Evolutionary conservation across 92 coral and sea anemone genomes (phyloP), one percentile per base, ranked within the genome.

Genomic region (Scolanthus callimorphus): DNA sequence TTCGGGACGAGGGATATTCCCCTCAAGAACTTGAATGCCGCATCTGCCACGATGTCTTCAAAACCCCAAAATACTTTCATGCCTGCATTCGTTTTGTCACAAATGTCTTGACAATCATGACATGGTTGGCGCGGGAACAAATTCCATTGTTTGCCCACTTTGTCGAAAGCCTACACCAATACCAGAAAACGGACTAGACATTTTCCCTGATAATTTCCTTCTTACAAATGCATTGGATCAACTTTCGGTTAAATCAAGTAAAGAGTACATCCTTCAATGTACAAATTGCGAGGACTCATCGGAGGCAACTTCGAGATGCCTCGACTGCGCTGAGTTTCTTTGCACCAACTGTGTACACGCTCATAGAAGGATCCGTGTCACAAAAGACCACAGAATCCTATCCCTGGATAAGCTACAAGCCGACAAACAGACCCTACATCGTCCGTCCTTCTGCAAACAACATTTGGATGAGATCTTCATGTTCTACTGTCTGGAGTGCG

Each of bases 251-350:
- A 87, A 87, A 41, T 67, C 95, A 59, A 87, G 95, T 63, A 87
- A 87, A 43, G 95, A 87, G 51, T 87, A 87, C 39, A 80, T 79
- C 19, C 85, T 87, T 28, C 90, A 87, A 20, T 87, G 95, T 22
- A 87, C 95, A 41, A 87, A 87, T 68, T 87, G 95, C 62, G 95
- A 87, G 31, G 95, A 87, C 59, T 80, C 76, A 6, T 81, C 95
- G 1, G 73, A 83, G 27, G 95, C 95, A 25, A 87, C 89, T 9
- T 73, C 95, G 3, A 78, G 95, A 52, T 87, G 95, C 58, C 85
- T 87, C 20, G 95, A 87, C 31, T 87, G 95, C 90, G 90, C 95
- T 63, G 95, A 87, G 73, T 87, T 87, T 31, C 73, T 87, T 65
- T 87, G 95, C 63, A 77, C 81, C 54, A 87, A 84, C 71, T 87